Base-by-base conservation (phyloP, 1,140 invertebrate species). In the Brachionus paranguensis region DNA sequence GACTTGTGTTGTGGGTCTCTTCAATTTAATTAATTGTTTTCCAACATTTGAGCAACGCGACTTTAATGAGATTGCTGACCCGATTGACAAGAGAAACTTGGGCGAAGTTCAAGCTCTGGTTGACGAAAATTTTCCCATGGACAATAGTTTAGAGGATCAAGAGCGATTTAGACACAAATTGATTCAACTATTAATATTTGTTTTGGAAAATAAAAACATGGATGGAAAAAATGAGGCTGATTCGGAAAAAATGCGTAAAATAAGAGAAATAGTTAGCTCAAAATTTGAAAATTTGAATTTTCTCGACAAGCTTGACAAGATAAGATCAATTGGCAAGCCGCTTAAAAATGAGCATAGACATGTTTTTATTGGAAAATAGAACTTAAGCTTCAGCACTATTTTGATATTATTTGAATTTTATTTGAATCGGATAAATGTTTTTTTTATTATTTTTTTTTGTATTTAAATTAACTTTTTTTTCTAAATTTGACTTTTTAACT, bases 311-410 rank as follows among this genome's bases (percentile, higher is more conserved):
- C 27, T 33, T 68, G 70, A 74, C 33, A 74, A 74, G 45, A 27
- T 37, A 11, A 8, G 72, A 53, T 24, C 45, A 14, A 50, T 76
- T 50, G 47, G 47, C 8, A 76, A 76, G 20, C 72, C 72, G 3
- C 20, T 50, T 1, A 76, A 76, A 76, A 76, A 76, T 50, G 72
- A 76, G 43, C 72, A 76, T 10, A 76, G 72, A 29, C 72, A 76
- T 76, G 72, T 76, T 27, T 76, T 76, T 76, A 76, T 76, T 27
- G 72, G 72, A 50, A 76, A 76, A 76, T 47, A 27, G 20, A 76
- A 5, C 8, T 65, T 65, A 17, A 29, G 14, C 27, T 24, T 37
- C 24, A 50, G 24, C 33, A 45, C n/a, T 47, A 70, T 8, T 70
- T 65, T 24, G 20, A 27, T 27, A 6, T 24, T 65, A 24, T 65